A percentile compares a stretch with the other conserved stretches of the same genome.
Conservation (phyloP, 2,888 invertebrate species). For the Liopterus haemorrhoidalis region DNA sequence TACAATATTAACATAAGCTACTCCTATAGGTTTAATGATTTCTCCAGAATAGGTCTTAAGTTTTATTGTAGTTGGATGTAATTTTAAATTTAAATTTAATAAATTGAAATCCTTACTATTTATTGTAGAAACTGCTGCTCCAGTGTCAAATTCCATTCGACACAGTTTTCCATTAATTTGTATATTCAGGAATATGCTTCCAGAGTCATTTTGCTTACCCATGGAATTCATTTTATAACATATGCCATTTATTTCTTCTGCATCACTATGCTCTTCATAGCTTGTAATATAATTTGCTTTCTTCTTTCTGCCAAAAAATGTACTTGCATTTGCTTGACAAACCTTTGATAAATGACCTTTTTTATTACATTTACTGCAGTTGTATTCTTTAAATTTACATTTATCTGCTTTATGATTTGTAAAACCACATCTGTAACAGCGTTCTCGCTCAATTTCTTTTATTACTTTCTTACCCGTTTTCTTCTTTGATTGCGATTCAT, state of each 20-base stretch:
- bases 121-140: conserved; percentile 4
- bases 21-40: background rate
- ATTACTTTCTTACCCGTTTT: no score
- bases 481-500: no score
- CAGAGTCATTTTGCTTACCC: background rate
- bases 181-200: conserved; percentile 5
- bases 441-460: no score
- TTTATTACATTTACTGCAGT: background rate
- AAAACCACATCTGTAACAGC: no score
- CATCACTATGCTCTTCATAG: background rate
- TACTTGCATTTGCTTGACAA: conserved; percentile 2
- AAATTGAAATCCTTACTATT: conserved; percentile 1
- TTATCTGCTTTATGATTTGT: conserved; percentile 3
- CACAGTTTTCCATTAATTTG: conserved; percentile 2
- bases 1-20: conserved; percentile 3
- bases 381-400: background rate
- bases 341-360: background rate
- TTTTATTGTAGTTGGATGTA: background rate
- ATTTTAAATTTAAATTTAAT: background rate
- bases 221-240: background rate
- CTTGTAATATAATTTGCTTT: no score
- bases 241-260: background rate
- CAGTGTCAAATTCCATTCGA: conserved; percentile 7
- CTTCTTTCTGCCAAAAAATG: conserved; percentile 3
- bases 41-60: conserved; percentile 1